A percentile compares a stretch with the other conserved stretches of the same genome.
These are phyloP conservation scores for Drosophila orosa DNA, from an alignment of 1,140 invertebrate species.

Conservation along the genomic window DNA sequence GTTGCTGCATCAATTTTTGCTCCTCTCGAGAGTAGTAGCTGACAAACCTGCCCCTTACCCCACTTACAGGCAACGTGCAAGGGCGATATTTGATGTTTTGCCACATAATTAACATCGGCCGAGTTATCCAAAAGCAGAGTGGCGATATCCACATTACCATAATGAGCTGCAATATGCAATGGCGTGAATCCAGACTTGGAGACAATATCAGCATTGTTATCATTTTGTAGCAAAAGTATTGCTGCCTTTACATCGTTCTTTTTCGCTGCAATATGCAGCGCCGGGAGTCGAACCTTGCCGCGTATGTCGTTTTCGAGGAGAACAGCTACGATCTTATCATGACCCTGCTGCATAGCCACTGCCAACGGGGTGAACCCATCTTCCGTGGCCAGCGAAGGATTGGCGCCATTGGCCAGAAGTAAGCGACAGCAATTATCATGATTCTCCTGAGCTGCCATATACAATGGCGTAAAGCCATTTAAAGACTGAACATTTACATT, in stretches of 20 bases:
- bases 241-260: slow-evolving; percentile 99
- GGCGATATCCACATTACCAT: slow-evolving; percentile 98
- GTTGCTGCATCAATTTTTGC: slow-evolving; percentile 98
- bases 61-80: slow-evolving; percentile 91
- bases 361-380: slow-evolving; percentile 99
- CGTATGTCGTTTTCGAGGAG: slow-evolving; percentile 97
- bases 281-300: slow-evolving; percentile 94
- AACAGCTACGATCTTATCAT: slow-evolving; percentile 98
- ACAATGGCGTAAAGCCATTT: slow-evolving; percentile 99
- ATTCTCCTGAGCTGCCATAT: slow-evolving; percentile 99
- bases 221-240: slow-evolving; percentile 95
- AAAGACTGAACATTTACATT: slow-evolving; percentile 98
- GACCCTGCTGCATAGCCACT: slow-evolving; percentile 99
- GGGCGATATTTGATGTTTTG: slow-evolving; percentile 97
- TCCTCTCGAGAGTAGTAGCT: slow-evolving; percentile 91
- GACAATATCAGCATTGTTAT: slow-evolving; percentile 97
- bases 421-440: slow-evolving; percentile 97
- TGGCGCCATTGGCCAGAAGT: slow-evolving; percentile 96
- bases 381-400: slow-evolving; percentile 98
- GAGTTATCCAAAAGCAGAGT: slow-evolving; percentile 94
- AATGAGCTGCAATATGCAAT: slow-evolving; percentile 98
- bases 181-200: slow-evolving; percentile 99
- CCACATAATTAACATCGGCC: slow-evolving; percentile 98
- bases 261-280: slow-evolving; percentile 99
- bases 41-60: slow-evolving; percentile 89